phyloP scores from a whole-genome alignment of 2,888 invertebrate genomes.

The Acanthococcus lagerstroemiae region DNA sequence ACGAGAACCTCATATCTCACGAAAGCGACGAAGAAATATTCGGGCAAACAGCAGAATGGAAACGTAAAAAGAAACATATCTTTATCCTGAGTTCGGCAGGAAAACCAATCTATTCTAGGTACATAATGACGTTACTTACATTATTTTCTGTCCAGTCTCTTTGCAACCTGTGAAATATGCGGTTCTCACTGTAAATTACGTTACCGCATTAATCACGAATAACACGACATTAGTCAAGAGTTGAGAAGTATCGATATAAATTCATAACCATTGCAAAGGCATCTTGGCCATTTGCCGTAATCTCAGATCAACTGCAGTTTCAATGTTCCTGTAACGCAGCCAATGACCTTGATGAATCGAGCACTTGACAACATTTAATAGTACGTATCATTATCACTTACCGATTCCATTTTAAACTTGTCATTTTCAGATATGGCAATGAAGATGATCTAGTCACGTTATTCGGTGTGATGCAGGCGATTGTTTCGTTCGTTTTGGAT shows the following conservation, averaged over 20 bases:
- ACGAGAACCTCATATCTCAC: no score
- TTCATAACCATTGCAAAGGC: no score
- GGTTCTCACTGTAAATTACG: not conserved
- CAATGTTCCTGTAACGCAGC: conserved; percentile 7
- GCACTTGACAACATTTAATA: no score
- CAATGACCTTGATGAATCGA: no score
- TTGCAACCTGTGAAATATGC: not conserved
- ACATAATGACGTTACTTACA: conserved; percentile 34
- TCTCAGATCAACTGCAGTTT: not conserved
- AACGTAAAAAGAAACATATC: conserved; percentile 75
- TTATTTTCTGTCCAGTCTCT: not conserved
- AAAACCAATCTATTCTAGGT: conserved; percentile 91
- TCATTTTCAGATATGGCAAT: conserved; percentile 51
- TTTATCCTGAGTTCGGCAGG: conserved; percentile 92
- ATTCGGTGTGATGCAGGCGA: conserved; percentile 88
- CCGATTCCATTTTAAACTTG: conserved; percentile 1
- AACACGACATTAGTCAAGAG: no score
- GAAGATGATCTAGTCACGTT: conserved; percentile 89
- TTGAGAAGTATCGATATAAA: no score
- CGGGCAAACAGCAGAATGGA: conserved; percentile 50
- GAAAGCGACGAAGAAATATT: conserved; percentile 34
- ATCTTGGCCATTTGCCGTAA: not conserved
- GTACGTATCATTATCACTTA: no score
- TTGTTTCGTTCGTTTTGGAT: conserved; percentile 80
- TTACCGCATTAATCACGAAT: no score